Base-by-base conservation (phyloP, 2,888 invertebrate species). In the Monoplex corrugatus region DNA sequence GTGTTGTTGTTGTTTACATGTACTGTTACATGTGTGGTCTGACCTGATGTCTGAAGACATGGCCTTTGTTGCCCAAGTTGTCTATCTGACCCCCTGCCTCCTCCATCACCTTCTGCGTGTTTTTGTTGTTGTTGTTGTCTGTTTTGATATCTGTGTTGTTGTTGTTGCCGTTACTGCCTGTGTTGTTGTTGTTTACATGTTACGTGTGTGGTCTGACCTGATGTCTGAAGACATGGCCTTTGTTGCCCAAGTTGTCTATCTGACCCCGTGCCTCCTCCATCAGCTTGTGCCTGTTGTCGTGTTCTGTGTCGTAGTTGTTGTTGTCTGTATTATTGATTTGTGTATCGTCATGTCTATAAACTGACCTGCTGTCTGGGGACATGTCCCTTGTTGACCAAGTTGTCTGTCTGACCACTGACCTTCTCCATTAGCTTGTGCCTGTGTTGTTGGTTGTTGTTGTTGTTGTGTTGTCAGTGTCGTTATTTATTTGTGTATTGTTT, bases 11-110 rank as follows among this genome's bases (percentile, higher is more conserved):
- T n/a, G n/a, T n/a, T n/a, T n/a, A n/a, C n/a, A n/a, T n/a, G n/a
- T n/a, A n/a, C n/a, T n/a, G n/a, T n/a, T n/a, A n/a, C n/a, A n/a
- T n/a, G n/a, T n/a, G n/a, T n/a, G n/a, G n/a, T n/a, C 28, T 16
- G 63, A 88, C 88, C 82, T 78, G 35, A 23, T 93, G 91, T 2
- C 78, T 63, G 0, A 93, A 93, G 19, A 94, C 91, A 23, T 91
- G 90, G 5, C 93, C 93, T 10, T 85, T 40, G 28, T 87, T 90
- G 10, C 89, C 92, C 1, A 94, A 86, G 86, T 94, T 94, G 32
- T 92, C 89, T 45, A 91, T 93, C 80, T 94, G 94, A 68, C 92
- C 83, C 3, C 88, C 91, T 0, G 93, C 94, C 86, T 94, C 94
- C 6, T 87, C 50, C 28, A 87, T 23, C 16, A 94, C 82, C 44